Base-by-base conservation (phyloP, 2,797 vertebrate genomes). In the Acanthurus tractus region DNA sequence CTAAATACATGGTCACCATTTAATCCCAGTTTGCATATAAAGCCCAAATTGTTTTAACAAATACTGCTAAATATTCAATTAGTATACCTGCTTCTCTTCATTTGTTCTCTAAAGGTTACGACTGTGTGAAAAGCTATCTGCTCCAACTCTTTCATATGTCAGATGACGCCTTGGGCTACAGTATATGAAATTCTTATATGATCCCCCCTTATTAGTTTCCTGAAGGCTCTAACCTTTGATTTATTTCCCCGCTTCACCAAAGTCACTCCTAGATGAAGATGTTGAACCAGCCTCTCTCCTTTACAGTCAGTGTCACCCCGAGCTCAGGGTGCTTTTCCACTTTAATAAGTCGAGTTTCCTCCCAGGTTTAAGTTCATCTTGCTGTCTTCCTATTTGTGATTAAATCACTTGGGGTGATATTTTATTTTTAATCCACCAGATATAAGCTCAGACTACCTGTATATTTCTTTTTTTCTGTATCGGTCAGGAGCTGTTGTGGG, bases 181-280 rank as follows among this genome's bases (percentile, higher is more conserved):
- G 13, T 84, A 46, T 86, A 77, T 88, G 79, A 84, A 67, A 79
- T 73, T 82, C 73, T 72, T 70, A 84, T 90, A 86, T 82, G 81
- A 86, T 83, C 79, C 53, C 65, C 65, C 68, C 70, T 91, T 92
- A 92, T 94, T 93, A 88, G 75, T 89, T 92, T 86, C 82, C 85
- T 11, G 1, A 59, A 83, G 87, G 86, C 73, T 23, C 61, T 81
- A 78, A 92, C 88, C 82, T 91, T 91, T 89, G 81, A 88, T 88
- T 91, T 83, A 72, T 85, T 85, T 79, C 74, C 29, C 55, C 62
- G 66, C 78, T 70, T 78, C 85, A 46, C 54, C 29, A 34, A 49
- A 73, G 72, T 83, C 75, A 52, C 78, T 79, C 64, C 70, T 11
- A 70, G 79, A 84, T 63, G 29, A 64, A 88, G 81, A 84, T 71